Evolutionary conservation across 2,797 vertebrate species (phyloP).

Genomic region (Neosalanx taihuensis): DNA sequence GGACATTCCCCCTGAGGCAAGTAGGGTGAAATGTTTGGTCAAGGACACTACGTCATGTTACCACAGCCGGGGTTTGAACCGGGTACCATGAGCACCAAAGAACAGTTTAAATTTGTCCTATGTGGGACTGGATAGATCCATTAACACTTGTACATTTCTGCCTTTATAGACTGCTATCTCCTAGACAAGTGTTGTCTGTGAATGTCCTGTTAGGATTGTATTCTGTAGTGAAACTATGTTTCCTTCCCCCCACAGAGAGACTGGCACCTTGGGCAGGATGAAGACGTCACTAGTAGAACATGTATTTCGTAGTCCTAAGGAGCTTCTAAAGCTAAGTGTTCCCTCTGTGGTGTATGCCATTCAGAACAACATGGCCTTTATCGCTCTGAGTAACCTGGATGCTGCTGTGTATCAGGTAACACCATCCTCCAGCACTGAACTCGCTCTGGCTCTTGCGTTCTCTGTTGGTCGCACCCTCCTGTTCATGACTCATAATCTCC

Average conservation of each 20-base stretch:
- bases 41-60: too few relatives aligned
- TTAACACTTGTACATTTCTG: background rate
- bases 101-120: background rate
- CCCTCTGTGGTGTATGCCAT: constrained; percentile 92
- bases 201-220: background rate
- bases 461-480: background rate
- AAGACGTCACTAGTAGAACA: constrained; percentile 80
- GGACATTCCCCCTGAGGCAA: too few relatives aligned
- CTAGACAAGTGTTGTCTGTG: background rate
- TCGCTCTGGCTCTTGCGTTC: background rate
- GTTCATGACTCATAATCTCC: background rate
- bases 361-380: constrained; percentile 98
- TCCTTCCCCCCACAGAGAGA: constrained; percentile 78
- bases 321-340: constrained; percentile 90
- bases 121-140: background rate
- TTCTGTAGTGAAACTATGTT: constrained; percentile 6
- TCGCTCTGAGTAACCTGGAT: constrained; percentile 95
- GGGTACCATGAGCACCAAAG: too few relatives aligned
- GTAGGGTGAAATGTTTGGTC: too few relatives aligned
- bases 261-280: constrained; percentile 75
- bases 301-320: constrained; percentile 81
- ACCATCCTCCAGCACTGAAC: background rate
- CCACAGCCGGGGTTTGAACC: too few relatives aligned
- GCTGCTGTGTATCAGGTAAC: constrained; percentile 95
- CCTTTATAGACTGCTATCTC: background rate